Conservation (phyloP, 2,888 invertebrate genomes). For the Himalopsyche japonica region DNA sequence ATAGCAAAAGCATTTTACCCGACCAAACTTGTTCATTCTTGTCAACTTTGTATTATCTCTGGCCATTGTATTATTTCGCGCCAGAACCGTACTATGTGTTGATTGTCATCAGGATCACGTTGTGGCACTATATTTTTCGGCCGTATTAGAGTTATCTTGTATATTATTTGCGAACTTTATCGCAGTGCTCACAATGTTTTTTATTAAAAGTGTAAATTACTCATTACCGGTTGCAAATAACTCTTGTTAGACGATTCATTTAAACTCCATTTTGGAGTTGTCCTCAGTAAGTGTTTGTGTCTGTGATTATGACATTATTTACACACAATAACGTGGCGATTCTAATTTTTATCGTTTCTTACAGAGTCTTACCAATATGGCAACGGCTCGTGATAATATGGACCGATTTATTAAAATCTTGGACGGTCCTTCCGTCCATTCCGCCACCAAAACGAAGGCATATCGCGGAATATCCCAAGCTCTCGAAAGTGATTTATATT, state of each 20-base stretch:
- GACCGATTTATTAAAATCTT: conserved; percentile 43
- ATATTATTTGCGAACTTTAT: neutral
- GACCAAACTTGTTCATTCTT: neutral
- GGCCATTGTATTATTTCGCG: conserved; percentile 4
- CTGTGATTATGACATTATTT: neutral
- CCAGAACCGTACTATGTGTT: conserved; percentile 7
- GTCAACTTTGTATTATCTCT: neutral
- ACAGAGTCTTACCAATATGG: neutral
- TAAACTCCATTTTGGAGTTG: neutral
- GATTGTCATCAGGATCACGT: neutral
- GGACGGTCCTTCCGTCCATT: conserved; percentile 44
- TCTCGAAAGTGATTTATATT: conserved; percentile 43
- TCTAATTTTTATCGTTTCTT: neutral
- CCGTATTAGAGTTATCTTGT: neutral
- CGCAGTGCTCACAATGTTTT: neutral
- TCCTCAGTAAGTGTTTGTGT: neutral
- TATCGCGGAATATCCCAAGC: conserved; percentile 44
- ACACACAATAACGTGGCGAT: neutral
- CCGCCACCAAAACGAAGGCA: conserved; percentile 41
- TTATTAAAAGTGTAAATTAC: neutral
- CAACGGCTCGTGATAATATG: neutral
- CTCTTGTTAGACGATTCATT: neutral
- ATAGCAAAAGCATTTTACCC: neutral
- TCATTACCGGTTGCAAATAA: neutral
- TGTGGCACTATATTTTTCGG: neutral